phyloP scores from a whole-genome alignment of 2,113 vertebrate species.

The Xiphophorus maculatus region DNA sequence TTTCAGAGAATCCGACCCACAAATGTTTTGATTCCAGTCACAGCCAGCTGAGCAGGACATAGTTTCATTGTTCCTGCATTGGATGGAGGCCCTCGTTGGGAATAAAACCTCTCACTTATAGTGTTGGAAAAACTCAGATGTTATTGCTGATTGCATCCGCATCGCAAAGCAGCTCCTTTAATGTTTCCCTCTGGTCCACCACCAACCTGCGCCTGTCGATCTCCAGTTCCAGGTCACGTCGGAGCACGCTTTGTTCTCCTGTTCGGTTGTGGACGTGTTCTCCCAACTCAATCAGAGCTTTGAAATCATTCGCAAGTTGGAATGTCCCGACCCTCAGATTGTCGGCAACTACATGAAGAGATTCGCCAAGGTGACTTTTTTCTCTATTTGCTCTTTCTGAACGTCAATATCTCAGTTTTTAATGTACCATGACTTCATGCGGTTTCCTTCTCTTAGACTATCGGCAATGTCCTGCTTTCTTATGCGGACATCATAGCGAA shows the following conservation, averaged over 20 bases:
- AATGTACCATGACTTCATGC: not conserved
- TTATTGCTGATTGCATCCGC: conserved; percentile 3
- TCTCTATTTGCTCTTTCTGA: not conserved
- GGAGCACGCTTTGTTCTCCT: conserved; percentile 96
- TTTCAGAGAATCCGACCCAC: conserved; percentile 2
- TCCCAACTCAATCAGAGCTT: conserved; percentile 99
- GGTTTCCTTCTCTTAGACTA: conserved; percentile 82
- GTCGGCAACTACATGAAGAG: conserved; percentile 97
- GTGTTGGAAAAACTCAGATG: not conserved
- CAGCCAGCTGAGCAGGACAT: not conserved
- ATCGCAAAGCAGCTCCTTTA: conserved; percentile 6
- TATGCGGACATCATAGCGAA: conserved; percentile 96
- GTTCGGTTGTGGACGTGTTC: conserved; percentile 97
- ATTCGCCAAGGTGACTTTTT: conserved; percentile 90
- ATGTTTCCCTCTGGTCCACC: conserved; percentile 7
- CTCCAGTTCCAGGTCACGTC: conserved; percentile 96
- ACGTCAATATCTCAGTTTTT: not conserved
- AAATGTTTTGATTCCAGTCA: conserved; percentile 10
- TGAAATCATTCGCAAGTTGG: conserved; percentile 97
- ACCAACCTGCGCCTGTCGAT: not conserved
- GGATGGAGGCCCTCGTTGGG: not conserved
- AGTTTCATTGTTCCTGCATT: conserved; percentile 3
- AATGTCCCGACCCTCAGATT: conserved; percentile 96
- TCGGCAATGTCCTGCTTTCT: conserved; percentile 94
- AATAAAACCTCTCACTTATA: not conserved